These are phyloP conservation scores for Eulemur coronatus DNA, from an alignment of 2,797 vertebrate species.

Conservation along the genomic window DNA sequence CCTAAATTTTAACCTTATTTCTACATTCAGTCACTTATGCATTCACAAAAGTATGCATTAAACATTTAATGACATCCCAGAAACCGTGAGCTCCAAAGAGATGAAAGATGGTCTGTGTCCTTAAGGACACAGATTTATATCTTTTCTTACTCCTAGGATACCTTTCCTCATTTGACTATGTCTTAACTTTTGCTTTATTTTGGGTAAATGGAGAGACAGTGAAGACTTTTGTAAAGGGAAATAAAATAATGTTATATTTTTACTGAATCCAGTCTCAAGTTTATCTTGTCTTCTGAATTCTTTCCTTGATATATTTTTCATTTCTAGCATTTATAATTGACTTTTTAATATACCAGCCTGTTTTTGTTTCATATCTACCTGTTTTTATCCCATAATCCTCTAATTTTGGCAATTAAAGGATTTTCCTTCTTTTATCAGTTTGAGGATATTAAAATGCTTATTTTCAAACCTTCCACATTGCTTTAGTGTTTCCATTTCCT, in stretches of 20 bases:
- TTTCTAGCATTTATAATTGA: constrained; percentile 3
- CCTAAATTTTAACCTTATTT: background rate
- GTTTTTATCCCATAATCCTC: background rate
- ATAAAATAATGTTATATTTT: background rate
- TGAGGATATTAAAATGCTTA: background rate
- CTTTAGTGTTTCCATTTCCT: background rate
- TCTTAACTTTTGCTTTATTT: background rate
- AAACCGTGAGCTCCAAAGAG: background rate
- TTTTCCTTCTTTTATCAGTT: background rate
- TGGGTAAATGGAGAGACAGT: background rate
- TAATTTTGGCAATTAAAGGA: background rate
- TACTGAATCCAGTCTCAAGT: background rate
- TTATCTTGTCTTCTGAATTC: background rate
- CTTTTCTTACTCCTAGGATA: background rate
- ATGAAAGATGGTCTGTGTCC: background rate
- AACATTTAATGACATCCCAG: background rate
- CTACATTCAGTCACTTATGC: background rate
- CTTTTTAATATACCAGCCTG: background rate
- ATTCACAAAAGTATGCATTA: background rate
- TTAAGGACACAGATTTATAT: background rate
- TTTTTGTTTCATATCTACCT: background rate
- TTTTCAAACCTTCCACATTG: background rate
- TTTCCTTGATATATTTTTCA: background rate
- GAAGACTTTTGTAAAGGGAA: background rate
- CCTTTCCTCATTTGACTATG: background rate